These are phyloP conservation scores for Melanotaenia trifasciata DNA, from an alignment of 2,797 vertebrate species.

Conservation along the genomic window DNA sequence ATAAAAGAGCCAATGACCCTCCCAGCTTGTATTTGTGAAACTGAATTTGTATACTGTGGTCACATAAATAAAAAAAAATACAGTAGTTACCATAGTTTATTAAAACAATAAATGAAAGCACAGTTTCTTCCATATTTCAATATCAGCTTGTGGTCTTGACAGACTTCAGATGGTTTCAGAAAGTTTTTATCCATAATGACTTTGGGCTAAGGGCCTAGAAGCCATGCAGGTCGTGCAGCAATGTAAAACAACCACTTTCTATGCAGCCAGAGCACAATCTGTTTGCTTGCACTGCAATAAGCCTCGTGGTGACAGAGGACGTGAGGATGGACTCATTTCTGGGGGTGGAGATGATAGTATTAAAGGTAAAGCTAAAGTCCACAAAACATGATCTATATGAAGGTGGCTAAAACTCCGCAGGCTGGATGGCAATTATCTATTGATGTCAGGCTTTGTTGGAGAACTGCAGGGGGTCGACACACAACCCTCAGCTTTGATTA, in stretches of 20 bases:
- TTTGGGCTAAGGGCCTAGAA: slow-evolving; percentile 1
- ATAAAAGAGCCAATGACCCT: background rate
- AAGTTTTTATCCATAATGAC: background rate
- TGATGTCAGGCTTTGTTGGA: background rate
- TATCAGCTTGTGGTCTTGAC: background rate
- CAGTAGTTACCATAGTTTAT: background rate
- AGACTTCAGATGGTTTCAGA: background rate
- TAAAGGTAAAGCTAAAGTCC: slow-evolving; percentile 7
- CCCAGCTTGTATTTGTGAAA: no score
- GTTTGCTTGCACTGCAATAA: background rate
- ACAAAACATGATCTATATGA: background rate
- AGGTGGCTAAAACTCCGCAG: background rate
- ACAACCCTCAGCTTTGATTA: background rate
- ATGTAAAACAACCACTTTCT: slow-evolving; percentile 10
- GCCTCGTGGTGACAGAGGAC: no score
- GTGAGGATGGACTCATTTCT: background rate
- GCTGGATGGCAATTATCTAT: background rate
- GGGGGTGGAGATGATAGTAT: background rate
- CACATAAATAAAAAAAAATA: background rate
- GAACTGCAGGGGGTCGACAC: background rate
- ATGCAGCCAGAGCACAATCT: background rate
- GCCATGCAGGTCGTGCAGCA: background rate
- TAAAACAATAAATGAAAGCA: slow-evolving; percentile 2
- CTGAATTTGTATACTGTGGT: background rate
- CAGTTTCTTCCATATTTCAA: background rate